Evolutionary conservation across 2,113 vertebrate species (phyloP).

Genomic region (Gopherus evgoodei): DNA sequence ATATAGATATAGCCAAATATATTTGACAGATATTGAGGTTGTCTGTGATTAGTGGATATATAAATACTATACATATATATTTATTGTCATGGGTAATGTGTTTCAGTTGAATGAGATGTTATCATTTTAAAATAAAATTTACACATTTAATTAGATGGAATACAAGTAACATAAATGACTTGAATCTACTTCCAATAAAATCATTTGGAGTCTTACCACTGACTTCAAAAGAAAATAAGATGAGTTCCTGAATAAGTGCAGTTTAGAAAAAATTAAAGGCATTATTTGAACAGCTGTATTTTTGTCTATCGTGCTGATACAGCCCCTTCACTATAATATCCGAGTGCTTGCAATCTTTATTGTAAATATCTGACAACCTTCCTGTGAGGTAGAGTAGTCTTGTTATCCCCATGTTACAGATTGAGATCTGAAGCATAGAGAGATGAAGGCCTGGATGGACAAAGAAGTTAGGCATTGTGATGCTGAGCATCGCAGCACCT

Average conservation of each 20-base stretch:
- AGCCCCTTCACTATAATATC: not conserved
- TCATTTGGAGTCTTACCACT: not conserved
- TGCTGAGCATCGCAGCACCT: not conserved
- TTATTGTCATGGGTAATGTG: not conserved
- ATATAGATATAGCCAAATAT: not conserved
- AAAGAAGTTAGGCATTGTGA: not conserved
- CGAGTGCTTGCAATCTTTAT: not conserved
- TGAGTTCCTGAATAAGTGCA: not conserved
- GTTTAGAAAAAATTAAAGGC: not conserved
- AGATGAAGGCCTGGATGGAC: not conserved
- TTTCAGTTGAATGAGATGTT: not conserved
- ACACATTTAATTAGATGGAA: not conserved
- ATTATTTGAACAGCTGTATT: not conserved
- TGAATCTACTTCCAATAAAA: not conserved
- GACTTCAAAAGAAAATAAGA: not conserved
- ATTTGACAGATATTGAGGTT: not conserved
- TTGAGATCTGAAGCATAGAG: not conserved
- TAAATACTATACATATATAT: not conserved
- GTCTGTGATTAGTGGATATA: not conserved
- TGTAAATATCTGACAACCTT: not conserved
- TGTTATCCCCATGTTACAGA: not conserved
- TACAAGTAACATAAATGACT: not conserved
- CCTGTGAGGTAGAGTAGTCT: not conserved
- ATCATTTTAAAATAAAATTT: not conserved
- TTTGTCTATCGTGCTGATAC: not conserved